These are phyloP conservation scores for Battus philenor DNA, from an alignment of 1,140 invertebrate genomes.

Conservation along the genomic window DNA sequence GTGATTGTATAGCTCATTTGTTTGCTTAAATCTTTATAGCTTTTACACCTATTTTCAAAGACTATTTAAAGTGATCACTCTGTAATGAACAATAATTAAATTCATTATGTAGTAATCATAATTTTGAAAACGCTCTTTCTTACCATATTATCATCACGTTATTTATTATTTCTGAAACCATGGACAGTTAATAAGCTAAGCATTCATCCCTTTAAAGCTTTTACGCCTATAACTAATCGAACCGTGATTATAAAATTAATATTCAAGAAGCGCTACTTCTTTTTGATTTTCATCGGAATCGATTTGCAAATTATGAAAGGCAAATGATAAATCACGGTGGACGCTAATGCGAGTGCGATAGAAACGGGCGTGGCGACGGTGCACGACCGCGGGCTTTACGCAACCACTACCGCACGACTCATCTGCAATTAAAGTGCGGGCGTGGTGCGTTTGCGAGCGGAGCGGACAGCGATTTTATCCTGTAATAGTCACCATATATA, in stretches of 20 bases:
- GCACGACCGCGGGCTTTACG: conserved; percentile 22
- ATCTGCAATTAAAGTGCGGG: conserved; percentile 18
- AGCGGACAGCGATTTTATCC: not conserved
- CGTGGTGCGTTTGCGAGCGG: conserved; percentile 15
- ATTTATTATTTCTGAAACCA: no score
- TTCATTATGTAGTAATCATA: no score
- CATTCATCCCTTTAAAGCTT: no score
- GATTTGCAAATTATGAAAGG: not conserved
- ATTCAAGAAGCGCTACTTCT: not conserved
- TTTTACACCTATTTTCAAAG: no score
- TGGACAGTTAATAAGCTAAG: no score
- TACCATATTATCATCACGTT: no score
- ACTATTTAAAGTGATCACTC: not conserved
- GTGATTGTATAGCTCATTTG: no score
- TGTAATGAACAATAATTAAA: no score
- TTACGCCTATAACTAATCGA: not conserved
- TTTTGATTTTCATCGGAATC: not conserved
- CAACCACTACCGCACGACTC: conserved; percentile 13
- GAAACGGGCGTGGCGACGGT: conserved; percentile 22
- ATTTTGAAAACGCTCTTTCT: no score
- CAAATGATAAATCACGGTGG: conserved; percentile 9
- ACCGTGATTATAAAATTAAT: not conserved
- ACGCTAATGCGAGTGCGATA: conserved; percentile 11
- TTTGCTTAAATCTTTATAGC: no score
- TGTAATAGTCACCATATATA: no score